These are phyloP conservation scores for Macquaria australasica DNA, from an alignment of 2,113 vertebrate genomes.

Conservation along the genomic window DNA sequence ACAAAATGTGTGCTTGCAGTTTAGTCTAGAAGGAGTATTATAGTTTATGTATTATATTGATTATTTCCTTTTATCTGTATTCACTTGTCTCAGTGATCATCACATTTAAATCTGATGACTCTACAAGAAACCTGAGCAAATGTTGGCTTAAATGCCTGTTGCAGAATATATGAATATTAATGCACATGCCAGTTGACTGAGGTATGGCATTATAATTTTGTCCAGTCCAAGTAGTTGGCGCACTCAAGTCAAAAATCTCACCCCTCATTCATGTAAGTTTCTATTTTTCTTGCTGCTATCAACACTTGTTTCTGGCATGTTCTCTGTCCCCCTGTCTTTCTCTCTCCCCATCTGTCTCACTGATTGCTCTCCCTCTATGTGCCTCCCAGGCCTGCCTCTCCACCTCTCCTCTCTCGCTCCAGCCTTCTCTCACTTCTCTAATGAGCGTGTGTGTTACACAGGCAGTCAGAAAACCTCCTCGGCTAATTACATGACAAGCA, in stretches of 20 bases:
- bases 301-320: constrained; percentile 20
- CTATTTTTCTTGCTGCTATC: constrained; percentile 36
- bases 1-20: neutral
- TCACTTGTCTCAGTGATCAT: neutral
- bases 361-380: constrained; percentile 27
- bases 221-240: constrained; percentile 15
- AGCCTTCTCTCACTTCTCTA: constrained; percentile 66
- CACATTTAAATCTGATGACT: constrained; percentile 15
- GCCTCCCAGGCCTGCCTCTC: constrained; percentile 51
- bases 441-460: constrained; percentile 75
- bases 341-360: constrained; percentile 10
- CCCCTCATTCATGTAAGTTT: constrained; percentile 19
- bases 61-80: neutral
- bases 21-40: neutral
- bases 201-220: neutral
- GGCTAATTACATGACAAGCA: constrained; percentile 84
- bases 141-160: neutral
- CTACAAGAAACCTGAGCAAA: neutral
- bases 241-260: constrained; percentile 15
- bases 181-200: constrained; percentile 8
- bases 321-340: constrained; percentile 12
- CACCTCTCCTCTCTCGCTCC: constrained; percentile 35
- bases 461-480: constrained; percentile 74
- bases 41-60: neutral
- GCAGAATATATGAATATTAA: constrained; percentile 23